Evolutionary conservation across 2,113 vertebrate species (phyloP), one percentile per base, ranked within the genome.

Genomic region (Eptatretus burgeri): DNA sequence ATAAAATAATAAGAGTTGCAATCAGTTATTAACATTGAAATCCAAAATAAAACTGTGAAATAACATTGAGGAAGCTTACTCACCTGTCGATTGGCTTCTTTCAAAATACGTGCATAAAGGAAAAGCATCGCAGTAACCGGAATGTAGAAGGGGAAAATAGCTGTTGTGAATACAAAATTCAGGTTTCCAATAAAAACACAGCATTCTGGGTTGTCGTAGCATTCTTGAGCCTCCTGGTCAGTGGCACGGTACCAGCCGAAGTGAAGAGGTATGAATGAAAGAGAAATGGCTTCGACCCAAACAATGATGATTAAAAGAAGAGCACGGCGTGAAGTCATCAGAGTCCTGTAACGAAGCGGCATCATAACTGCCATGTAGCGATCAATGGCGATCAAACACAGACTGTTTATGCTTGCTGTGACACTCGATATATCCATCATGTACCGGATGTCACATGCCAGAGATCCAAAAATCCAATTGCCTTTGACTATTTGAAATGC

Each of bases 381-480:
- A 80, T 98, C 91, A 63, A 98, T 82, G 68, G 91, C 87, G 63
- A 98, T 98, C 68, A 98, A 84, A 71, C 91, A 98, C 74, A 98
- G 72, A 64, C 87, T 95, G 74, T 94, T 86, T 63, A 98, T 98
- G 77, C 89, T 95, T 71, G 91, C 91, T 1, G 91, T 98, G 71
- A 94, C 89, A 20, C 91, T 95, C 41, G 94, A 78, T 16, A 98
- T 87, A 10, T 98, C 91, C 74, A 87, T 70, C 1, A 88, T 89
- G 51, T 83, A 93, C 88, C 91, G 95, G 68, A 94, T 80, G 72
- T 95, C 87, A 65, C 91, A 98, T 67, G 94, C 81, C 69, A 87
- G 83, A n/a, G 83, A 82, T 62, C 91, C 89, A 70, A 83, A 93
- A 2, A 76, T 75, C 69, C 82, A 60, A 65, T 75, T 81, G n/a